A percentile compares a stretch with the other conserved stretches of the same genome.
These are phyloP conservation scores for Anolis sagrei DNA, from an alignment of 2,113 vertebrate genomes.

Conservation along the genomic window DNA sequence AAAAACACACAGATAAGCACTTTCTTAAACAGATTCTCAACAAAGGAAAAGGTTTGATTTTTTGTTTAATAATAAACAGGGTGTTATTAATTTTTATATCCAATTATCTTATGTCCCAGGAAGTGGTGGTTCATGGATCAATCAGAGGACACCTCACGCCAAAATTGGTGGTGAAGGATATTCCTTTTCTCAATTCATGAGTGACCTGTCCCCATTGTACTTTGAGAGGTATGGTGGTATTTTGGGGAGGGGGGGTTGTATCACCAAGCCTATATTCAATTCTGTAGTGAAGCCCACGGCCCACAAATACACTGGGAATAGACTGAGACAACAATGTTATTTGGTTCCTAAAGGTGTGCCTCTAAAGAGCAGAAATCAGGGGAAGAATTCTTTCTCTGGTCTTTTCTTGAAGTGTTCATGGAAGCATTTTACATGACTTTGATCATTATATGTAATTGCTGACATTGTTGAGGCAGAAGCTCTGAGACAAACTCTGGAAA, in stretches of 20 bases:
- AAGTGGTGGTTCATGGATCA: too few species aligned
- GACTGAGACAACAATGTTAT: not conserved
- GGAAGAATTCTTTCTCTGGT: not conserved
- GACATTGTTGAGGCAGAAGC: not conserved
- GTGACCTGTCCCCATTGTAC: too few species aligned
- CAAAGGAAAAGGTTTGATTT: conserved; percentile 4
- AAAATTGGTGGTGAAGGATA: too few species aligned
- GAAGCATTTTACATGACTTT: not conserved
- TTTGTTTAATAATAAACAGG: too few species aligned
- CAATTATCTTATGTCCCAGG: too few species aligned
- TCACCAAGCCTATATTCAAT: too few species aligned
- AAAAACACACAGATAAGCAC: conserved; percentile 63
- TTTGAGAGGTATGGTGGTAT: too few species aligned
- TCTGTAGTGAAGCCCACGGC: too few species aligned
- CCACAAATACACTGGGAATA: not conserved
- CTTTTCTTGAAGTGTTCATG: not conserved
- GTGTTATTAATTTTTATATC: too few species aligned
- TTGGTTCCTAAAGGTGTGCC: not conserved
- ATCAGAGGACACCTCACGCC: too few species aligned
- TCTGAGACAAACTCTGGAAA: not conserved
- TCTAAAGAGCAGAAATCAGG: not conserved
- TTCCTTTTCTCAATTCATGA: too few species aligned
- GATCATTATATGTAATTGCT: not conserved
- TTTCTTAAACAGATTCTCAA: conserved; percentile 16
- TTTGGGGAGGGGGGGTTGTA: too few species aligned